phyloP scores from a whole-genome alignment of 2,888 invertebrate genomes.

The Lobophora halterata region DNA sequence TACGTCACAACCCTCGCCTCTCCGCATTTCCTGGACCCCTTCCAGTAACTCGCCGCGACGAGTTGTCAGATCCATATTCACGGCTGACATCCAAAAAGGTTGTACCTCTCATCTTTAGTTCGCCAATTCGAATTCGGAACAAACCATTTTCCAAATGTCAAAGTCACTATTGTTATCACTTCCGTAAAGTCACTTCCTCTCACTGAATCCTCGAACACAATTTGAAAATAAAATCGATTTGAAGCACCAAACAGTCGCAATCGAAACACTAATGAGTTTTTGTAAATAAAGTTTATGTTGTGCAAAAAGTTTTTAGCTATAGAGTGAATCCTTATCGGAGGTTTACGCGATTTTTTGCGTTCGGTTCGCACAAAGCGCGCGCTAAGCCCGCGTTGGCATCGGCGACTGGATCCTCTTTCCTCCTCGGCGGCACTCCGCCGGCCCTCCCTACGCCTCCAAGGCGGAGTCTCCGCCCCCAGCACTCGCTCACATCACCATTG shows the following conservation, averaged over 20 bases:
- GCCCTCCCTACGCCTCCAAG: slow-evolving; percentile 73
- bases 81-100: slow-evolving; percentile 27
- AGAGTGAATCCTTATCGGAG: slow-evolving; percentile 24
- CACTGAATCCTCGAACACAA: slow-evolving; percentile 32
- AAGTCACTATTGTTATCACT: not conserved
- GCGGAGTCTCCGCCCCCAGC: slow-evolving; percentile 60
- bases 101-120: slow-evolving; percentile 21
- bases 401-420: slow-evolving; percentile 72
- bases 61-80: slow-evolving; percentile 75
- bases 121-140: slow-evolving; percentile 34
- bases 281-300: no score
- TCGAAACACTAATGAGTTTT: no score
- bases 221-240: no score
- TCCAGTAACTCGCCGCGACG: slow-evolving; percentile 62
- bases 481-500: slow-evolving; percentile 31
- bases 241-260: no score
- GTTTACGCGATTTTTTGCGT: slow-evolving; percentile 47
- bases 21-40: slow-evolving; percentile 52
- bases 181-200: slow-evolving; percentile 15
- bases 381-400: slow-evolving; percentile 60
- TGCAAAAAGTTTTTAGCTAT: not conserved
- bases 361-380: slow-evolving; percentile 62
- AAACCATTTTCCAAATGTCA: slow-evolving; percentile 11
- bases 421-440: slow-evolving; percentile 54
- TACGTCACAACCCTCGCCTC: slow-evolving; percentile 59